phyloP scores from a whole-genome alignment of 2,888 invertebrate species.

The Epinotia demarniana region DNA sequence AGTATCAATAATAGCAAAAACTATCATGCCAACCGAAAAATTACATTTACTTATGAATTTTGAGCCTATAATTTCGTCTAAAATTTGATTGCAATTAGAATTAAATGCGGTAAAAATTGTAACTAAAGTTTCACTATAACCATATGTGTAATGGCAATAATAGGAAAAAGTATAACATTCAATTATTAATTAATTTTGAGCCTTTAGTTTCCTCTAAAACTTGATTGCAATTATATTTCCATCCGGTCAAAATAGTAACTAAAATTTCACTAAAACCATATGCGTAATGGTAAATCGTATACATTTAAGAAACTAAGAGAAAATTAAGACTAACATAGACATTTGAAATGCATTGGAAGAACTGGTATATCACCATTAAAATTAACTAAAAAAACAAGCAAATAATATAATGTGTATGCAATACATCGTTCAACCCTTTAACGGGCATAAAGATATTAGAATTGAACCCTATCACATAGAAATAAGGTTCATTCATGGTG shows the following conservation, averaged over 20 bases:
- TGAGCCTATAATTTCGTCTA: conserved; percentile 2
- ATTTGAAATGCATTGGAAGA: conserved; percentile 44
- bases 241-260: background rate
- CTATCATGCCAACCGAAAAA: background rate
- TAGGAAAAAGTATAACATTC: too few relatives aligned
- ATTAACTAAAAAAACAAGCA: conserved; percentile 32
- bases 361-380: conserved; percentile 41
- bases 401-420: conserved; percentile 3
- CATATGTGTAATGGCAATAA: background rate
- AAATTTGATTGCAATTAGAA: background rate
- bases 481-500: too few relatives aligned
- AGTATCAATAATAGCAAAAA: background rate
- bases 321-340: conserved; percentile 21
- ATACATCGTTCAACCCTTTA: background rate
- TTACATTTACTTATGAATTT: background rate
- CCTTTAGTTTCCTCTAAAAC: conserved; percentile 1
- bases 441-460: too few relatives aligned
- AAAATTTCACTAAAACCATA: conserved; percentile 20
- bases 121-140: conserved; percentile 23
- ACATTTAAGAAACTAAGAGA: conserved; percentile 16
- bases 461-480: too few relatives aligned
- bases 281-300: conserved; percentile 16
- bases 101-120: background rate
- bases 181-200: background rate
- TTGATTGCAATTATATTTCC: background rate